Conservation (phyloP, 2,888 invertebrate species). For the Caenorhabditis uteleia region DNA sequence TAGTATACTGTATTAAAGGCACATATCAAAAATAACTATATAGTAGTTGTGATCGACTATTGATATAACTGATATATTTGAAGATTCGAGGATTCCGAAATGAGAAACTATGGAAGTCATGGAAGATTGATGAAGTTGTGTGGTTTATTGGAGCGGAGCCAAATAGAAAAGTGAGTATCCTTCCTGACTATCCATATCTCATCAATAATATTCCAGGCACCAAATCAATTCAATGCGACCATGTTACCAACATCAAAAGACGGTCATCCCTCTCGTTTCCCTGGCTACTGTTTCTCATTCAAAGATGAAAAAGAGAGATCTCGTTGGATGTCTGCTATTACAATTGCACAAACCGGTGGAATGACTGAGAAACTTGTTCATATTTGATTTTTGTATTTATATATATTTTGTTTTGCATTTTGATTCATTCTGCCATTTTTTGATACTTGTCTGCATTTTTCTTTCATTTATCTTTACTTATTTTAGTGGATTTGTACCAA, state of each 20-base stretch:
- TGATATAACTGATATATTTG: neutral
- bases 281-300: slow-evolving; percentile 45
- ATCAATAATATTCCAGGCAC: too few species aligned
- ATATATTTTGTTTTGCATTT: too few species aligned
- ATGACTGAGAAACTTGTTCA: slow-evolving; percentile 43
- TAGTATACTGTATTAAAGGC: neutral
- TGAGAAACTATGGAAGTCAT: slow-evolving; percentile 50
- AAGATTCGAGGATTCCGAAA: slow-evolving; percentile 36
- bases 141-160: slow-evolving; percentile 62
- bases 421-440: too few species aligned
- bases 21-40: too few species aligned
- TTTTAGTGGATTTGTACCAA: too few species aligned
- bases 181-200: too few species aligned
- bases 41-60: slow-evolving; percentile 3
- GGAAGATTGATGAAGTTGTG: slow-evolving; percentile 54
- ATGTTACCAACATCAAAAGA: slow-evolving; percentile 12
- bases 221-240: slow-evolving; percentile 24
- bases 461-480: too few species aligned
- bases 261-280: slow-evolving; percentile 3
- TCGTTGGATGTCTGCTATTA: slow-evolving; percentile 42
- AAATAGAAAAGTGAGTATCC: slow-evolving; percentile 56
- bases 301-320: slow-evolving; percentile 30
- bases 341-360: slow-evolving; percentile 28
- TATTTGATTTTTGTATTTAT: slow-evolving; percentile 31
- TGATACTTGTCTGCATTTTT: too few species aligned